Conservation (phyloP, 2,888 invertebrate genomes). For the Aethes cnicana region DNA sequence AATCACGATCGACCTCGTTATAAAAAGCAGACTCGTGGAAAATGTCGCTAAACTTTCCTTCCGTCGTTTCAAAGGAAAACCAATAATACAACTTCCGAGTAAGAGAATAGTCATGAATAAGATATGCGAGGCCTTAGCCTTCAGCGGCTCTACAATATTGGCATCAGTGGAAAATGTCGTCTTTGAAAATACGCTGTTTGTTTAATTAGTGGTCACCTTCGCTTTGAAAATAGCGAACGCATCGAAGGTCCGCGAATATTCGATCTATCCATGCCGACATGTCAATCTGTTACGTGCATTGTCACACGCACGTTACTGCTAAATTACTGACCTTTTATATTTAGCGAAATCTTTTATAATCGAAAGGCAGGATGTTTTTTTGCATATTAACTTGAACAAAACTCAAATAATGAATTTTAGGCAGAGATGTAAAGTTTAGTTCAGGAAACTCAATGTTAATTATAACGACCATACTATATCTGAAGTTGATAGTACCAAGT, state of each 20-base stretch:
- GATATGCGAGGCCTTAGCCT: conserved; percentile 42
- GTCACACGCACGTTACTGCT: too few relatives aligned
- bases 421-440: too few relatives aligned
- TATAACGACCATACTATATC: too few relatives aligned
- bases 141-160: conserved; percentile 35
- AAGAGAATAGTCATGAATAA: conserved; percentile 32
- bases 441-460: too few relatives aligned
- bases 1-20: conserved; percentile 19
- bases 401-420: too few relatives aligned
- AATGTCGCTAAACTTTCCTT: conserved; percentile 28
- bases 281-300: too few relatives aligned
- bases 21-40: conserved; percentile 10
- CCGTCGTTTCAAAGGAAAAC: conserved; percentile 34
- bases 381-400: too few relatives aligned
- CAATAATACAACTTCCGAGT: conserved; percentile 29
- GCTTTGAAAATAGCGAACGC: conserved; percentile 42
- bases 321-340: too few relatives aligned
- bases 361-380: too few relatives aligned
- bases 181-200: conserved; percentile 34
- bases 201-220: conserved; percentile 40
- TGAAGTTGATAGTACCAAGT: too few relatives aligned
- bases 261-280: not conserved
- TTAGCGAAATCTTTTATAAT: too few relatives aligned
- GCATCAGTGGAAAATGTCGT: conserved; percentile 33
- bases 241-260: conserved; percentile 39